Percentiles rank a stretch among this genome's conserved stretches.
Conservation (phyloP, 1,140 invertebrate genomes). For the Bilobella aurantiaca region DNA sequence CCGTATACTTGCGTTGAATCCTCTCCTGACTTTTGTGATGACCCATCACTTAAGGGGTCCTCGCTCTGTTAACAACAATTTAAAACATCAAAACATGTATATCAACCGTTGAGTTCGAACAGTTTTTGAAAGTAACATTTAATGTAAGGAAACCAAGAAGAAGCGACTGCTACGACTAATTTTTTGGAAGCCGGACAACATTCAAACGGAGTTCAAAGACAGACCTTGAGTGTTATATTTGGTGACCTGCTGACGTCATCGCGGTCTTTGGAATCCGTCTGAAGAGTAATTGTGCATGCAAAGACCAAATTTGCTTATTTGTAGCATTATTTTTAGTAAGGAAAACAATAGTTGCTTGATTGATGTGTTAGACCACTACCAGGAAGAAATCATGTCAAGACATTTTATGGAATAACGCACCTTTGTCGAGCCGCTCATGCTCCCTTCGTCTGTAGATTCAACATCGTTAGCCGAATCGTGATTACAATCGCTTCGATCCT, state of each 20-base stretch:
- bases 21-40: slow-evolving; percentile 31
- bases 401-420: slow-evolving; percentile 7
- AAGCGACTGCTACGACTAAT: neutral
- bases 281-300: neutral
- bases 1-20: slow-evolving; percentile 28
- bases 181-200: slow-evolving; percentile 7
- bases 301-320: no score
- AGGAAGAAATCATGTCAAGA: neutral
- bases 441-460: slow-evolving; percentile 28
- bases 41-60: slow-evolving; percentile 32
- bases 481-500: slow-evolving; percentile 7
- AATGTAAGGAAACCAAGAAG: neutral
- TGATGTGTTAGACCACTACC: neutral
- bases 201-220: slow-evolving; percentile 5
- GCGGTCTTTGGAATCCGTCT: slow-evolving; percentile 15
- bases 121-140: no score
- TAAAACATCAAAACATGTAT: neutral
- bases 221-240: slow-evolving; percentile 29
- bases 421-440: slow-evolving; percentile 28
- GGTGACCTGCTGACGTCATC: slow-evolving; percentile 29
- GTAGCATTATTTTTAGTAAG: no score
- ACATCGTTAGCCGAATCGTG: slow-evolving; percentile 19
- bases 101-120: neutral
- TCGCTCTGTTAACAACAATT: slow-evolving; percentile 26
- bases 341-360: slow-evolving; percentile 4